Conservation (phyloP, 2,888 invertebrate species). For the Andrena flavipes region DNA sequence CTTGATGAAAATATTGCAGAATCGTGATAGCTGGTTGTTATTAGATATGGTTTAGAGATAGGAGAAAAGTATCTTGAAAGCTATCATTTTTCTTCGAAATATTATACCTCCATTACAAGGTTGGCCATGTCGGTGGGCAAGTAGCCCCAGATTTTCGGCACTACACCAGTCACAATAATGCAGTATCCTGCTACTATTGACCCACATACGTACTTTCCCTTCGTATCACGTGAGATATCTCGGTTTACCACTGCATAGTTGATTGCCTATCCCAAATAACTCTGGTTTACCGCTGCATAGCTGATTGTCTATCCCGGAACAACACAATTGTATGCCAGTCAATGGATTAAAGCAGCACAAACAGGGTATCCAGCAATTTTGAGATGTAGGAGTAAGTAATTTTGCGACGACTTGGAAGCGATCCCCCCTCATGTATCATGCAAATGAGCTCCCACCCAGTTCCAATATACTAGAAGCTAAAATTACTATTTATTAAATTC, state of each 20-base stretch:
- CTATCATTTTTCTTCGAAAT: neutral
- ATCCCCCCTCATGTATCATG: no score
- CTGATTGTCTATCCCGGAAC: conserved; percentile 70
- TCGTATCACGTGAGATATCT: conserved; percentile 71
- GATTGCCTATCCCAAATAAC: conserved; percentile 72
- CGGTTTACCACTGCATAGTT: conserved; percentile 73
- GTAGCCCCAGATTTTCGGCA: conserved; percentile 26
- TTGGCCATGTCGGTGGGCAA: neutral
- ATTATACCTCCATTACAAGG: conserved; percentile 16
- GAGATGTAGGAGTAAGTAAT: neutral
- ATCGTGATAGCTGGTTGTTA: no score
- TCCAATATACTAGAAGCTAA: no score
- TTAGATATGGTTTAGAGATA: neutral
- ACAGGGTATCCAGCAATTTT: neutral
- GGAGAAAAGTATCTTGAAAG: neutral
- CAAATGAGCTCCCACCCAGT: no score
- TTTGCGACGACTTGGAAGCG: no score
- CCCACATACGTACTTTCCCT: conserved; percentile 64
- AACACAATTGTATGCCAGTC: conserved; percentile 58
- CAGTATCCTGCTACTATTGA: conserved; percentile 45
- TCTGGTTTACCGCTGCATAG: conserved; percentile 71
- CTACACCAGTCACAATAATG: conserved; percentile 49
- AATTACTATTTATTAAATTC: no score
- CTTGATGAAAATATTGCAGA: no score
- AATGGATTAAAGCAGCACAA: conserved; percentile 64